phyloP scores from a whole-genome alignment of 2,797 vertebrate species.

The Rhyacichthys aspro region DNA sequence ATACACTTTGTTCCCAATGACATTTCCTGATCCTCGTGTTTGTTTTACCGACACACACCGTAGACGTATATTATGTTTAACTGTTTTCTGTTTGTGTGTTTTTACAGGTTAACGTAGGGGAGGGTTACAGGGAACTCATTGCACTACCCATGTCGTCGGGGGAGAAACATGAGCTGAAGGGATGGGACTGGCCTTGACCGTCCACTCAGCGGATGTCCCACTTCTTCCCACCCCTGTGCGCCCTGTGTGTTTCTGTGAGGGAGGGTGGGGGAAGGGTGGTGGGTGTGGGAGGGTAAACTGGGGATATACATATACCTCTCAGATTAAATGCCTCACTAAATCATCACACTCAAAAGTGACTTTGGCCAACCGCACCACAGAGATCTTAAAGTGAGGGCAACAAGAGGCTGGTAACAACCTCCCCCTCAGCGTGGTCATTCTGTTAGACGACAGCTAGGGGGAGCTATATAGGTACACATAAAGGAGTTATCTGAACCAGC shows the following conservation, averaged over 20 bases:
- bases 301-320: constrained; percentile 77
- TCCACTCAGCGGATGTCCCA: constrained; percentile 57
- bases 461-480: constrained; percentile 53
- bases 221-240: constrained; percentile 45
- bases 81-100: background rate
- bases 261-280: constrained; percentile 73
- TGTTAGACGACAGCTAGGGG: constrained; percentile 36
- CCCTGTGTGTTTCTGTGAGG: constrained; percentile 71
- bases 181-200: constrained; percentile 62
- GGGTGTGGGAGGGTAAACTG: constrained; percentile 75
- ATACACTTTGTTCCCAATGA: constrained; percentile 69
- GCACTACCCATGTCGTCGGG: constrained; percentile 85
- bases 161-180: constrained; percentile 74
- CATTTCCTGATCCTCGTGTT: constrained; percentile 57
- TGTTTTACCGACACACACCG: background rate
- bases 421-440: constrained; percentile 50
- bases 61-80: background rate
- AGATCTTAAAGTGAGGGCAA: constrained; percentile 55
- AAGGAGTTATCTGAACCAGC: constrained; percentile 67
- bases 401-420: constrained; percentile 32
- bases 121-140: constrained; percentile 87
- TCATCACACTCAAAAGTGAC: constrained; percentile 71
- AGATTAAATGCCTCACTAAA: constrained; percentile 74
- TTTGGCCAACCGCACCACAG: constrained; percentile 65
- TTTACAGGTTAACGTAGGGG: constrained; percentile 83